Conservation (phyloP, 2,888 invertebrate genomes). For the Dorcus hopei region DNA sequence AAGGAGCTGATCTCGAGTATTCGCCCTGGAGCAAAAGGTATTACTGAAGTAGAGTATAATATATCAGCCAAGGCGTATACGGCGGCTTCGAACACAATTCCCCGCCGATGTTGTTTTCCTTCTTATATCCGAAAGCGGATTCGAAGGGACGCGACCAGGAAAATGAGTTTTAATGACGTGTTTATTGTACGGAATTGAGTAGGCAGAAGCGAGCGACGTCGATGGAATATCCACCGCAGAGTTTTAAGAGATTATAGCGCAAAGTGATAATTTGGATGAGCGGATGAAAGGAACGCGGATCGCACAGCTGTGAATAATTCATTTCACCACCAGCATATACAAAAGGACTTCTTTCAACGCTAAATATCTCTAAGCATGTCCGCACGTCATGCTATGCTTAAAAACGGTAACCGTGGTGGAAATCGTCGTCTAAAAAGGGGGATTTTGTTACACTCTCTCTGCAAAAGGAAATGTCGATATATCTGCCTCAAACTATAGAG, state of each 20-base stretch:
- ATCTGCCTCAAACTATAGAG: too few species aligned
- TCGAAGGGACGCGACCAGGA: conserved; percentile 28
- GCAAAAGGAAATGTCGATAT: too few species aligned
- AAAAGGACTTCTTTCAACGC: conserved; percentile 16
- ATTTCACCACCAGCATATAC: conserved; percentile 26
- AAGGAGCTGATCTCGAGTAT: conserved; percentile 32
- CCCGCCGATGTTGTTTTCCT: conserved; percentile 8
- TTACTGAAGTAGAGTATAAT: conserved; percentile 36
- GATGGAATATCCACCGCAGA: conserved; percentile 34
- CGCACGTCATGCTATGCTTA: too few species aligned
- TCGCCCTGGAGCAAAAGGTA: conserved; percentile 33
- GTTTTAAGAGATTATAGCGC: conserved; percentile 42
- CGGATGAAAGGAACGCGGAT: conserved; percentile 36
- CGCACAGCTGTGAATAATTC: conserved; percentile 39
- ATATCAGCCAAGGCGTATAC: conserved; percentile 27
- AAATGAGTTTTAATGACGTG: conserved; percentile 42
- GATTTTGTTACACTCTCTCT: too few species aligned
- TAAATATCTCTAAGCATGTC: conserved; percentile 10
- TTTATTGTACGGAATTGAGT: conserved; percentile 36
- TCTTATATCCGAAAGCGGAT: conserved; percentile 20
- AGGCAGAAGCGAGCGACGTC: conserved; percentile 29
- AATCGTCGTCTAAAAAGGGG: too few species aligned
- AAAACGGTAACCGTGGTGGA: too few species aligned
- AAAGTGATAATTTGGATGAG: conserved; percentile 44
- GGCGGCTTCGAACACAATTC: conserved; percentile 20